phyloP scores from a whole-genome alignment of 2,113 vertebrate species.

The Cariama cristata region DNA sequence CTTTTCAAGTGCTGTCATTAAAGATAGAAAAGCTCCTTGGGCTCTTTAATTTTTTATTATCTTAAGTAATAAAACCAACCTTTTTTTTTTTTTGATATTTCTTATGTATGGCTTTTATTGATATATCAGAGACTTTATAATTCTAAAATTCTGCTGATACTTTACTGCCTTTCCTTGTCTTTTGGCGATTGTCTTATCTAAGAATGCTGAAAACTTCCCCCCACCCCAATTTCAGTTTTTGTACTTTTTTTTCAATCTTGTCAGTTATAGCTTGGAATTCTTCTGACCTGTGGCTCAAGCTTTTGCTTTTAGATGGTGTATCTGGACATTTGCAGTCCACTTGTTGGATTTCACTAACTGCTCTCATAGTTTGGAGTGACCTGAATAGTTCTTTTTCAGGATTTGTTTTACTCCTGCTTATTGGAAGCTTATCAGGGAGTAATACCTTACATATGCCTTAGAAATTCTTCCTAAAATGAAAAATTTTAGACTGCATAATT shows the following conservation, averaged over 20 bases:
- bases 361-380: not conserved
- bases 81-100: not conserved
- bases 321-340: not conserved
- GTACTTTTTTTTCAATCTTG: not conserved
- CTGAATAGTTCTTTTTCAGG: not conserved
- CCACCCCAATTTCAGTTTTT: not conserved
- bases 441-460: not conserved
- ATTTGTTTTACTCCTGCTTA: not conserved
- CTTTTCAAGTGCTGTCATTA: conserved; percentile 46
- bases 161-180: not conserved
- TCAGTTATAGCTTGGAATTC: not conserved
- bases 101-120: not conserved
- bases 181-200: not conserved
- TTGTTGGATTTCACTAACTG: not conserved
- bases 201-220: not conserved
- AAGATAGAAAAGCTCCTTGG: conserved; percentile 32
- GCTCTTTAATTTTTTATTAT: not conserved
- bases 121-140: not conserved
- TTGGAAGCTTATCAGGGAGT: not conserved
- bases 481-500: not conserved
- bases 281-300: not conserved
- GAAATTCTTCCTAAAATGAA: not conserved
- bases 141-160: not conserved
- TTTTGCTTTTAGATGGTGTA: not conserved
- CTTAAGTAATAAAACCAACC: conserved; percentile 24